Evolutionary conservation across 1,140 invertebrate species (phyloP), one percentile per base, ranked within the genome.

Genomic region (Heliconius hewitsoni): DNA sequence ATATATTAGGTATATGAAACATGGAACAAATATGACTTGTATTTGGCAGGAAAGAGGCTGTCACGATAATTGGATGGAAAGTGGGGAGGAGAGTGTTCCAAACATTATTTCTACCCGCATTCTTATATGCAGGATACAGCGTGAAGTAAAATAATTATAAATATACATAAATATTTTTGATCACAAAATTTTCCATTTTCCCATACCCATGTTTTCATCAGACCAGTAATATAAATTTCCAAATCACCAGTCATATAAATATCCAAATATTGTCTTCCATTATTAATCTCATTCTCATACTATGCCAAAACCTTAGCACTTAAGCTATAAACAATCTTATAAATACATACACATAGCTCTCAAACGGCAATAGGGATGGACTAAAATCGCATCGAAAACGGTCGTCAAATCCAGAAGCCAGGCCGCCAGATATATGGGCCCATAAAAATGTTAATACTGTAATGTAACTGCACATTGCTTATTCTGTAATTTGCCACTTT

Each of bases 371-470:
- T 83, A 83, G 78, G 87, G 82, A 90, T 87, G 82, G 84, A 89
- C 89, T 89, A 89, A 91, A 90, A 85, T 82, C 83, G 82, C 84
- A 88, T 91, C 85, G 82, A 72, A 77, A 82, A 81, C 80, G 74
- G 46, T 87, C 88, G 92, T 94, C 91, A 91, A 94, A 92, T 91
- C 84, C 79, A 82, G 78, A 83, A 84, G 85, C 78, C 89, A 86
- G 77, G 90, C 87, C 81, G 81, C 81, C 79, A 81, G 86, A 93
- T 89, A 88, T 92, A 94, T 93, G 76, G 18, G 92, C 84, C 93
- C 86, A 94, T 94, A 94, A 94, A 94, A 91, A 94, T 94, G 91
- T 94, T 93, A 94, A 93, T 93, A 90, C 90, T 79, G 84, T 86
- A 90, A 91, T 94, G 86, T 89, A 89, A 92, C 82, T 92, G 91